These are phyloP conservation scores for Scaptomyza parva DNA, from an alignment of 2,888 invertebrate genomes.

Conservation along the genomic window DNA sequence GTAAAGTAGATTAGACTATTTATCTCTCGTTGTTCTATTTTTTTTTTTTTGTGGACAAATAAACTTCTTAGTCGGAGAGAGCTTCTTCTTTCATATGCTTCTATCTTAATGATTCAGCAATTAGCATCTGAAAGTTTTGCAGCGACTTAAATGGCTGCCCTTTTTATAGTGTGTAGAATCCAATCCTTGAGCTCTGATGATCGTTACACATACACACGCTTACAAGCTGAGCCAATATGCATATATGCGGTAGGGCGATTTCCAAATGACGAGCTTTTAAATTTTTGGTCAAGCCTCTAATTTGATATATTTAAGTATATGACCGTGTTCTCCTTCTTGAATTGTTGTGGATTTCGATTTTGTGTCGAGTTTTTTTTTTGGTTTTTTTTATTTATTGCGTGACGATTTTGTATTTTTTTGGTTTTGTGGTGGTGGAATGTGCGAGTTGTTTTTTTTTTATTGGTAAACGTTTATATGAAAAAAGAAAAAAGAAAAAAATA, in stretches of 20 bases:
- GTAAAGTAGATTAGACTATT: conserved; percentile 18
- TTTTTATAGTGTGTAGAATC: background rate
- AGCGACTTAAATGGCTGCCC: conserved; percentile 32
- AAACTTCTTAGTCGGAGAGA: conserved; percentile 49
- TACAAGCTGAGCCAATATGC: conserved; percentile 20
- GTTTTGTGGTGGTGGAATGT: conserved; percentile 77
- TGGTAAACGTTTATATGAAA: conserved; percentile 82
- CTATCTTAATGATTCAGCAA: conserved; percentile 44
- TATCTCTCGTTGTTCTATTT: background rate
- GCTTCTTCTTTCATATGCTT: conserved; percentile 29
- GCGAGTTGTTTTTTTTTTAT: conserved; percentile 69
- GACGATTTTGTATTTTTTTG: conserved; percentile 44
- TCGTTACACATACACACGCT: conserved; percentile 34
- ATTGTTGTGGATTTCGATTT: conserved; percentile 46
- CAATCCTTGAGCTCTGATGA: conserved; percentile 41
- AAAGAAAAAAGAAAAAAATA: conserved; percentile 83
- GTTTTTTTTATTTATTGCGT: conserved; percentile 43
- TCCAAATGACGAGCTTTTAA: conserved; percentile 34
- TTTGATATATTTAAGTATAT: conserved; percentile 36
- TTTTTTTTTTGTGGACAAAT: too few species aligned
- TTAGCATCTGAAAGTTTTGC: conserved; percentile 62
- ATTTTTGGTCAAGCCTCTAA: conserved; percentile 51
- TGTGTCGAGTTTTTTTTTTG: conserved; percentile 30
- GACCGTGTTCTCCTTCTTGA: conserved; percentile 57
- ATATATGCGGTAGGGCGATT: conserved; percentile 38